A percentile compares a stretch with the other conserved stretches of the same genome.
phyloP scores from a whole-genome alignment of 2,888 invertebrate species.

The Megamerina dolium region DNA sequence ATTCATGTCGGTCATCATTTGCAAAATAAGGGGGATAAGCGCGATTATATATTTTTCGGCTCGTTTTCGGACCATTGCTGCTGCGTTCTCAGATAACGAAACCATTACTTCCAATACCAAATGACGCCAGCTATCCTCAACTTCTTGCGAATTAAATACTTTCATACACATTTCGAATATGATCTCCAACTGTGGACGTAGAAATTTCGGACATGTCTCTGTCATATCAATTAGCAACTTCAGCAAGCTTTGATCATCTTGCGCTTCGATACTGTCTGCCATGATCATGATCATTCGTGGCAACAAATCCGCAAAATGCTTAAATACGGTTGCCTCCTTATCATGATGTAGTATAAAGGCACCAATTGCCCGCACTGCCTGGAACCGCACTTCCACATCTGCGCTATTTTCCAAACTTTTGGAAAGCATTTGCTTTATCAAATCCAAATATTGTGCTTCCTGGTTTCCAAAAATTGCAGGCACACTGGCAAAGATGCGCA shows the following conservation, averaged over 20 bases:
- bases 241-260: constrained; percentile 83
- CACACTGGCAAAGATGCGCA: constrained; percentile 93
- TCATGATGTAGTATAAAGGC: constrained; percentile 83
- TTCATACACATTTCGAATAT: constrained; percentile 87
- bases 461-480: constrained; percentile 97
- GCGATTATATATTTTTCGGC: constrained; percentile 76
- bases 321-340: constrained; percentile 75
- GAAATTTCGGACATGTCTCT: constrained; percentile 86
- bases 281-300: constrained; percentile 67
- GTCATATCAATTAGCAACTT: constrained; percentile 93
- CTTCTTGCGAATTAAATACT: constrained; percentile 62
- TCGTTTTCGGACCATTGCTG: constrained; percentile 93
- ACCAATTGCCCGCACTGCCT: constrained; percentile 77
- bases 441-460: constrained; percentile 81
- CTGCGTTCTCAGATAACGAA: constrained; percentile 80
- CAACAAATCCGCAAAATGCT: constrained; percentile 80
- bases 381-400: constrained; percentile 68
- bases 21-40: constrained; percentile 77
- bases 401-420: constrained; percentile 71
- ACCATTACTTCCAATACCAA: constrained; percentile 84
- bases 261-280: constrained; percentile 74
- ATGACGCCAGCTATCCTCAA: constrained; percentile 80
- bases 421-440: constrained; percentile 92
- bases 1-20: constrained; percentile 92
- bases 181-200: constrained; percentile 77